These are phyloP conservation scores for Phrynocephalus forsythii DNA, from an alignment of 2,797 vertebrate genomes.

Conservation along the genomic window DNA sequence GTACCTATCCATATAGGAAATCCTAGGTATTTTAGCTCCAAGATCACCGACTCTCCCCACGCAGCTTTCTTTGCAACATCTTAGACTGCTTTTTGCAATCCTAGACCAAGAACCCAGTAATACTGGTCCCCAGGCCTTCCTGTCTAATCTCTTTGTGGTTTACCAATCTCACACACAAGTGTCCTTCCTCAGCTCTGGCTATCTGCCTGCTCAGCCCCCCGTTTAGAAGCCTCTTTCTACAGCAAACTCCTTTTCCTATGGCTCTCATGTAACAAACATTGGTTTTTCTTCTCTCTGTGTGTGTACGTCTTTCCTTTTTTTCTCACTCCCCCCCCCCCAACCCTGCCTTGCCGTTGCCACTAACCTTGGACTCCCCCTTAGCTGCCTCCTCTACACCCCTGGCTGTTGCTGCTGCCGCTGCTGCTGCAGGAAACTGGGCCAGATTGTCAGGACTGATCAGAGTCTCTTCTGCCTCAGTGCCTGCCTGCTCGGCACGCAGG, in stretches of 20 bases:
- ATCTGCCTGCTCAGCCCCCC: not conserved
- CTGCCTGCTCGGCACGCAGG: constrained; percentile 27
- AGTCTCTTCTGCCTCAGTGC: constrained; percentile 9
- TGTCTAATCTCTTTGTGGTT: not conserved
- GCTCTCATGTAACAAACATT: not conserved
- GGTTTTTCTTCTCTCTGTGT: not conserved
- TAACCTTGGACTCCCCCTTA: constrained; percentile 14
- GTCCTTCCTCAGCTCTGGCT: constrained; percentile 2
- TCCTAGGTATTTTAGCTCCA: not conserved
- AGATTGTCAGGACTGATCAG: constrained; percentile 44
- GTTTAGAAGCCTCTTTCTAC: not conserved
- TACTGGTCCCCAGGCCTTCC: not conserved
- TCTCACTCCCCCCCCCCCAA: not conserved
- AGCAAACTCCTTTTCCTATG: not conserved
- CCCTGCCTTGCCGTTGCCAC: not conserved
- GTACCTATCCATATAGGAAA: constrained; percentile 62
- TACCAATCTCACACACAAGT: constrained; percentile 16
- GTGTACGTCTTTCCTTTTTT: not conserved
- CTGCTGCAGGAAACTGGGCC: constrained; percentile 44
- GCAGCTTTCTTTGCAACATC: not conserved
- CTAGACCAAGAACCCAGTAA: not conserved
- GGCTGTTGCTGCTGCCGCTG: constrained; percentile 27
- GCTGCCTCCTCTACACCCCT: constrained; percentile 17
- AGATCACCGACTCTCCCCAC: not conserved
- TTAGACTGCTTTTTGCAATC: not conserved